These are phyloP conservation scores for Anser cygnoides DNA, from an alignment of 2,113 vertebrate genomes.

Conservation along the genomic window DNA sequence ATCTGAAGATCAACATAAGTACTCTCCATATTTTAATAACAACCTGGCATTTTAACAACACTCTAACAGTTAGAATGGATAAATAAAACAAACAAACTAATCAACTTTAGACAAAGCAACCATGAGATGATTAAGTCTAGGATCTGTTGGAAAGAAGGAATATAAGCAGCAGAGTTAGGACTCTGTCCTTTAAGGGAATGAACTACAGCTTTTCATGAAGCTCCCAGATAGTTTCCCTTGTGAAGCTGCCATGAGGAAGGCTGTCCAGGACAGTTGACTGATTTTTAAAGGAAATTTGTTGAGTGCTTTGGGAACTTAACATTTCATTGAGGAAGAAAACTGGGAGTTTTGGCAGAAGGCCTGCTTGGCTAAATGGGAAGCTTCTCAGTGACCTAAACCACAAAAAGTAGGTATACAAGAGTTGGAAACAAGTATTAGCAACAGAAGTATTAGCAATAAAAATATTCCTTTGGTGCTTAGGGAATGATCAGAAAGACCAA, in stretches of 20 bases:
- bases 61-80: neutral
- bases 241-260: neutral
- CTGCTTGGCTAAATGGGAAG: neutral
- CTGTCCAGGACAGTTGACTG: neutral
- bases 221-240: neutral
- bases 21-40: neutral
- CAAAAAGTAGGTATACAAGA: neutral
- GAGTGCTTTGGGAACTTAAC: neutral
- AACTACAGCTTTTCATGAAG: neutral
- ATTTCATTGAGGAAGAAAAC: neutral
- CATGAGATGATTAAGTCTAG: neutral
- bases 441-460: neutral
- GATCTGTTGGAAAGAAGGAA: neutral
- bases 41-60: neutral
- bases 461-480: neutral
- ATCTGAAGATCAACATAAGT: neutral
- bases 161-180: neutral
- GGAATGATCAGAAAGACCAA: too few species aligned
- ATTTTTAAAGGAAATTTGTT: neutral
- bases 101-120: neutral
- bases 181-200: neutral
- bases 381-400: neutral
- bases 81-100: neutral
- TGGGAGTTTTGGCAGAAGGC: neutral
- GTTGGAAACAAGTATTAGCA: neutral